Evolutionary conservation across 2,113 vertebrate genomes (phyloP), one percentile per base, ranked within the genome.

Genomic region (Merops nubicus): DNA sequence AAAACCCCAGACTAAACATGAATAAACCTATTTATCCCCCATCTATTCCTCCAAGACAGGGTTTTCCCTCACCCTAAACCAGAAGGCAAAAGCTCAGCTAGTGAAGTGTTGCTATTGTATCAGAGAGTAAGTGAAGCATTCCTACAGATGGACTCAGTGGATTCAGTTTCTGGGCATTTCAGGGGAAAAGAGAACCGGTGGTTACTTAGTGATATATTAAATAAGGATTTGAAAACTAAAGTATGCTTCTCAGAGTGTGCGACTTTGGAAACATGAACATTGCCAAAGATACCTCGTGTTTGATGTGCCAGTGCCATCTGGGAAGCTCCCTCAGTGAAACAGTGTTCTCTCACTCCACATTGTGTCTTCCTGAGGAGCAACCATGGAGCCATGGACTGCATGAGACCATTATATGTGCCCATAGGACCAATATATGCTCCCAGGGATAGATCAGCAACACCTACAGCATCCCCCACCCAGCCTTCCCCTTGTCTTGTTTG

Each of bases 401-500:
- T 17, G 33, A 82, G 13, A 26, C 20, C 36, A 29, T 29, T 65
- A 3, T 8, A 43, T 69, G 6, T 65, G 51, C 6, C 53, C 57
- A 36, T 3, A 79, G 42, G 7, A 33, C 21, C 31, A 76, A 59
- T 2, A 48, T 18, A 9, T 63, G 23, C 9, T 85, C 31, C 64
- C 15, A 29, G 11, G 29, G 5, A 68, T 19, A 68, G 26, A 83
- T 68, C 57, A 86, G 72, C n/a, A 76, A 60, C 56, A 64, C 2
- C 3, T 6, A 5, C n/a, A 23, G 5, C 1, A 1, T 42, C 17
- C 29, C 7, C 7, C n/a, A 48, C 10, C 13, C 26, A 50, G 20
- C 4, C 69, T 83, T 91, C 34, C 20, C 38, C 12, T 69, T 34
- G 18, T n/a, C 50, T 69, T 73, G 4, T 5, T 5, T 80, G 56